Percentiles rank a stretch among this genome's conserved stretches.
These are phyloP conservation scores for Salticus scenicus DNA, from an alignment of 2,888 invertebrate genomes.

Conservation along the genomic window DNA sequence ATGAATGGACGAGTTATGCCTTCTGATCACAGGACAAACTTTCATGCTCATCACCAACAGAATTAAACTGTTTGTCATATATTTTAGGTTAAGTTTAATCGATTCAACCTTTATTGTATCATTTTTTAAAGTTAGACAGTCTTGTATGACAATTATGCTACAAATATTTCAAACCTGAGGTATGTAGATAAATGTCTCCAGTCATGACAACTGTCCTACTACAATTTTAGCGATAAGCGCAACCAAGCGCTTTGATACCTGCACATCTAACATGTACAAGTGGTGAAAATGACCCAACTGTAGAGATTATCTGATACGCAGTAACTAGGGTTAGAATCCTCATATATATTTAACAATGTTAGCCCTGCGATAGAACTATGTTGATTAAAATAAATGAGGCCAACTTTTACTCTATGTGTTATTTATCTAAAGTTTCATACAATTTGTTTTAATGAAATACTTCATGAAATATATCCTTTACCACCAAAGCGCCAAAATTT, in stretches of 20 bases:
- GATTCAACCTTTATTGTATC: background rate
- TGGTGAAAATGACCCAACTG: conserved; percentile 36
- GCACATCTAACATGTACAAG: conserved; percentile 31
- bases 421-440: conserved; percentile 29
- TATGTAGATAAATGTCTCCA: conserved; percentile 11
- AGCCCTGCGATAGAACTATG: conserved; percentile 51
- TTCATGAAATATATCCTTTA: conserved; percentile 34
- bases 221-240: conserved; percentile 47
- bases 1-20: background rate
- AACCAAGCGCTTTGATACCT: conserved; percentile 43
- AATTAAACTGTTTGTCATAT: background rate
- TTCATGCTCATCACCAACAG: background rate
- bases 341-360: conserved; percentile 56
- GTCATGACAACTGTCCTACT: conserved; percentile 30
- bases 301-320: conserved; percentile 56
- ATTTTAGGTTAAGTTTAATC: background rate
- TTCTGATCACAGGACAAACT: background rate
- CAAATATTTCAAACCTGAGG: too few relatives aligned
- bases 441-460: conserved; percentile 44
- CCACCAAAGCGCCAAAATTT: conserved; percentile 51
- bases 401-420: conserved; percentile 38
- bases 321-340: conserved; percentile 60
- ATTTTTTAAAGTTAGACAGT: too few relatives aligned
- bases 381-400: conserved; percentile 32
- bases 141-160: too few relatives aligned